Percentiles rank a stretch among this genome's conserved stretches.
These are phyloP conservation scores for Rotaria sp. DNA, from an alignment of 2,888 invertebrate genomes.

Conservation along the genomic window DNA sequence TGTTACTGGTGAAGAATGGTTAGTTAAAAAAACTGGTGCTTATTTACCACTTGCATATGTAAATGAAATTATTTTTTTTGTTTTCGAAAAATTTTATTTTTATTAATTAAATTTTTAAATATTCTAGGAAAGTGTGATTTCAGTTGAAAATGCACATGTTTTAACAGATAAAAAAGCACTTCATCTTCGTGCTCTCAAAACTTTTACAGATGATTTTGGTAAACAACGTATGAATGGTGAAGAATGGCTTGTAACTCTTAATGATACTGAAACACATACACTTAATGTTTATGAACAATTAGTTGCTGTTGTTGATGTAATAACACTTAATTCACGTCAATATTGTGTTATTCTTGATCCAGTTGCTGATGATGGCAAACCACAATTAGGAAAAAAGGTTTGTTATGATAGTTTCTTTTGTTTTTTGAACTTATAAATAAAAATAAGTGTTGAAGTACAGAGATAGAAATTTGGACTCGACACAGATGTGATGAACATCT, in stretches of 20 bases:
- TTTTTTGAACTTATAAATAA: no score
- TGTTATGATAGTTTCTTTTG: neutral
- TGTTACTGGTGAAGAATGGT: slow-evolving; percentile 57
- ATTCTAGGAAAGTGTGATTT: slow-evolving; percentile 55
- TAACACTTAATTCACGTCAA: slow-evolving; percentile 57
- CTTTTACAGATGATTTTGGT: slow-evolving; percentile 57
- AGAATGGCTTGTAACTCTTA: slow-evolving; percentile 58
- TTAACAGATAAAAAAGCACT: slow-evolving; percentile 59
- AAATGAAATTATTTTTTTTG: neutral
- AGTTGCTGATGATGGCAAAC: slow-evolving; percentile 49
- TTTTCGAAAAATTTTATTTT: neutral
- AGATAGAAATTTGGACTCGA: no score
- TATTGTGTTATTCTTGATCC: slow-evolving; percentile 59
- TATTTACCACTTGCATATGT: slow-evolving; percentile 58
- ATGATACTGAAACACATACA: slow-evolving; percentile 58
- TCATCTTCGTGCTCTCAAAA: slow-evolving; percentile 55
- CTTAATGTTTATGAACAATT: slow-evolving; percentile 59
- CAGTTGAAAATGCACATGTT: slow-evolving; percentile 57
- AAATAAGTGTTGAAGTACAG: no score
- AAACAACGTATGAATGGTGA: slow-evolving; percentile 57
- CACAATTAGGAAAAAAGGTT: slow-evolving; percentile 55
- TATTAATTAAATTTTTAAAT: neutral
- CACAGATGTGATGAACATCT: no score
- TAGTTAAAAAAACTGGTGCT: slow-evolving; percentile 57
- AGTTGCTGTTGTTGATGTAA: slow-evolving; percentile 55